Base-by-base conservation (phyloP, 2,888 invertebrate genomes). In the Trilocha varians region DNA sequence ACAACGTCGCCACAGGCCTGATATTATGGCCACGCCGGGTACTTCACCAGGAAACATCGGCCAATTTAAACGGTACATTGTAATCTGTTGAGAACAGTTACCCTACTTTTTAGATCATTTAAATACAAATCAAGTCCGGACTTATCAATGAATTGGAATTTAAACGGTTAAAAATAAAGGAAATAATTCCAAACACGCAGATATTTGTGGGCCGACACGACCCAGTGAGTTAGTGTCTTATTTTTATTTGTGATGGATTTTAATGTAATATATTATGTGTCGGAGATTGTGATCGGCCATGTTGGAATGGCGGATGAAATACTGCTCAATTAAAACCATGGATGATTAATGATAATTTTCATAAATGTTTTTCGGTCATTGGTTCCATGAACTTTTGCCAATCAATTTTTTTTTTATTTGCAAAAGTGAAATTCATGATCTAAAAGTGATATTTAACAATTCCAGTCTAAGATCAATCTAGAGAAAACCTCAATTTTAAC, bases 1-100 rank as follows among this genome's bases (percentile, higher is more conserved):
- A 15, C 15, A 18, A 32, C 36, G 13, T 16, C 33, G 16, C 18
- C 34, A 17, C 37, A 37, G 41, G 40, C 36, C 38, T 15, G 38
- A 38, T 3, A 25, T 6, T 32, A 38, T 38, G 32, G 38, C 13
- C 16, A 16, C 38, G 17, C 13, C 37, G 9, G 9, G 18, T 14
- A 25, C 36, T 5, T 13, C 9, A 34, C 36, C 17, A 36, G 16
- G 36, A n/a, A 16, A 17, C 1, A 5, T 1, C 8, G 1, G 11
- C 8, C 11, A 25, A 25, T 25, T 25, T 25, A 25, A 25, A 1
- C 25, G 25, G 25, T 25, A 25, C 25, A 6, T 25, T 25, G 6
- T 25, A 6, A 25, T 9, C 6, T 18, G 18, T 5, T 18, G 18
- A 18, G 8, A 5, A 18, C 18, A 18, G 4, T 8, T 18, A 18